A percentile compares a stretch with the other conserved stretches of the same genome.
Conservation (phyloP, 2,113 vertebrate genomes). For the Erythrocercus mccallii region DNA sequence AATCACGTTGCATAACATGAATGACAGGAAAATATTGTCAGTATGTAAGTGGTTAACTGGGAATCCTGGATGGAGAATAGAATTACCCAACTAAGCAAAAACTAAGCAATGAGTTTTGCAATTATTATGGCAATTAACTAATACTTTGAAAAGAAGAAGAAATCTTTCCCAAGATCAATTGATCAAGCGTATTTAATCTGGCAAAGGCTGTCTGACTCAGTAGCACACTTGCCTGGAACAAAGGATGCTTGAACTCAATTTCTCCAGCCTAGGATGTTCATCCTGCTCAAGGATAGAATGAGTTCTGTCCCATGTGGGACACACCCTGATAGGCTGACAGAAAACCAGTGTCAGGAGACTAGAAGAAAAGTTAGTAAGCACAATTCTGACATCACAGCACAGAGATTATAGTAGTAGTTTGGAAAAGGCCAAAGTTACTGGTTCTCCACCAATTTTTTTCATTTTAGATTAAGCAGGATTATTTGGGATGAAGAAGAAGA, state of each 20-base stretch:
- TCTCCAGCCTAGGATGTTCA: neutral
- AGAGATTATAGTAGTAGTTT: neutral
- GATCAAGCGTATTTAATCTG: neutral
- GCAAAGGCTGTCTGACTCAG: neutral
- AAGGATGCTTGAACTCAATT: neutral
- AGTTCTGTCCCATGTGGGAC: neutral
- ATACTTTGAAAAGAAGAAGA: neutral
- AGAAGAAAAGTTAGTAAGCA: neutral
- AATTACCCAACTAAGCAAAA: neutral
- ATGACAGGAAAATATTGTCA: neutral
- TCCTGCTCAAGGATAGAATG: neutral
- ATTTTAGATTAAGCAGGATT: neutral
- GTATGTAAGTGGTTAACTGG: neutral
- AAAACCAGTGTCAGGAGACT: neutral
- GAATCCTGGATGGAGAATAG: neutral
- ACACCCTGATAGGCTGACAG: rapidly evolving
- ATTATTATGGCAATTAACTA: neutral
- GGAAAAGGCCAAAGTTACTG: neutral
- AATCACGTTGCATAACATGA: neutral
- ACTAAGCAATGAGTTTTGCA: neutral
- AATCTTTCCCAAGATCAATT: neutral
- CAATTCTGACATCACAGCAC: neutral
- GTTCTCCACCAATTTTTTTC: neutral
- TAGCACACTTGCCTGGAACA: neutral
- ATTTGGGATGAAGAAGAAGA: neutral